Evolutionary conservation across 37 sponge, comb jelly and placozoan species (phyloP), one percentile per base, ranked within the genome.

Genomic region (Beroe forskalii): DNA sequence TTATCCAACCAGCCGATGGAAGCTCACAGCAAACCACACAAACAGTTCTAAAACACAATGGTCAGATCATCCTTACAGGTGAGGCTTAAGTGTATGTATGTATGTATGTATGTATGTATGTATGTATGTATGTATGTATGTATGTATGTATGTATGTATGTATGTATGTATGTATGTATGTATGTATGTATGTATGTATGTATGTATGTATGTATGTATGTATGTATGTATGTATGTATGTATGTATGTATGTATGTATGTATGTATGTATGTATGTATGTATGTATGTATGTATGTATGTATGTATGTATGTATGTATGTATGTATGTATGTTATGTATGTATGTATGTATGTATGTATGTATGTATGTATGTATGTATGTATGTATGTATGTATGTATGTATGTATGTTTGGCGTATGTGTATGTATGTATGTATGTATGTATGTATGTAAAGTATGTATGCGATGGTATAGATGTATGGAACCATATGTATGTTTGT

Each of bases 91-190:
- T 90, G 90, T 90, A 61, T 61, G 62, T 90, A 61, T 90, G 90
- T 90, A 61, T 90, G 90, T 90, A 61, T 90, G 90, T 90, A 61
- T 90, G 90, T 90, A 61, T 90, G 90, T 90, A 28, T 90, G 90
- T 90, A 61, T 61, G 62, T 61, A 30, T 90, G 90, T 90, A 27
- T 90, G 62, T 90, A 61, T 90, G 90, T 61, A 27, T 90, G 90
- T 90, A 61, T 90, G 90, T 61, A 27, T 90, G 90, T 90, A 61
- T 90, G 90, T 61, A 27, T 90, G 90, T 90, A 55, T 90, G 62
- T 90, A 35, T 90, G 62, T 90, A 61, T 90, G 90, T 90, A 61
- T 90, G 62, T 90, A 61, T 90, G 90, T 90, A 61, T 90, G 90
- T 90, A 61, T 90, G 62, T 90, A 61, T 90, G 90, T 61, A 35